A percentile compares a stretch with the other conserved stretches of the same genome.
Conservation (phyloP, 2,888 invertebrate genomes). For the Chrysolina oricalcia region DNA sequence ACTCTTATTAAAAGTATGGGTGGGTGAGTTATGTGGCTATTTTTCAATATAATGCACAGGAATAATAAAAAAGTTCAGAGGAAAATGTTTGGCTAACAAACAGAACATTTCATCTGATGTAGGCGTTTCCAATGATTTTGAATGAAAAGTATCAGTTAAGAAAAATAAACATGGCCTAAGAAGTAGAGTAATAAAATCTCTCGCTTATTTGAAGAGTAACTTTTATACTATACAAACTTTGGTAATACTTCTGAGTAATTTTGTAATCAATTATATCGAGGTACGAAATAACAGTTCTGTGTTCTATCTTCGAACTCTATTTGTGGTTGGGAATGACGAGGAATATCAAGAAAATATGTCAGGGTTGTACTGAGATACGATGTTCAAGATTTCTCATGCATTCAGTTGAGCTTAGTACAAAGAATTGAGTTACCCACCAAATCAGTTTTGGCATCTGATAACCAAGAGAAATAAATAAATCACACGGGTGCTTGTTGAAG, state of each 20-base stretch:
- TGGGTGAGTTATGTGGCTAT: background rate
- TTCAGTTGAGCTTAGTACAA: background rate
- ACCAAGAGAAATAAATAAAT: no score
- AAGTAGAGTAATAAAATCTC: constrained; percentile 57
- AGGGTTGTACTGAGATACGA: constrained; percentile 3
- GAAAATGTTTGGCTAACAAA: constrained; percentile 4
- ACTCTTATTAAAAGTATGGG: background rate
- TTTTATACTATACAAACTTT: constrained; percentile 61
- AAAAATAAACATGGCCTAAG: constrained; percentile 56
- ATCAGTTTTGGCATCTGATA: no score
- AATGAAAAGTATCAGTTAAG: constrained; percentile 49
- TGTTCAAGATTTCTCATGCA: background rate
- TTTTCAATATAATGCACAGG: constrained; percentile 14
- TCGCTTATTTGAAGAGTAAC: constrained; percentile 61
- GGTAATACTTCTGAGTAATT: constrained; percentile 68
- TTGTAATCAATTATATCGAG: constrained; percentile 68
- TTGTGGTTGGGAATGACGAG: constrained; percentile 44
- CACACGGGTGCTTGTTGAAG: no score
- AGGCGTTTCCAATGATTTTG: constrained; percentile 57
- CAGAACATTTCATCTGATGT: constrained; percentile 5
- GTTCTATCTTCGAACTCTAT: constrained; percentile 44
- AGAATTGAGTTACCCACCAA: no score
- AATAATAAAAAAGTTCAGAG: constrained; percentile 22
- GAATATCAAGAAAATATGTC: background rate
- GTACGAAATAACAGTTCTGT: constrained; percentile 63